Evolutionary conservation across 2,113 vertebrate species (phyloP).

Genomic region (Rhipidura dahli): DNA sequence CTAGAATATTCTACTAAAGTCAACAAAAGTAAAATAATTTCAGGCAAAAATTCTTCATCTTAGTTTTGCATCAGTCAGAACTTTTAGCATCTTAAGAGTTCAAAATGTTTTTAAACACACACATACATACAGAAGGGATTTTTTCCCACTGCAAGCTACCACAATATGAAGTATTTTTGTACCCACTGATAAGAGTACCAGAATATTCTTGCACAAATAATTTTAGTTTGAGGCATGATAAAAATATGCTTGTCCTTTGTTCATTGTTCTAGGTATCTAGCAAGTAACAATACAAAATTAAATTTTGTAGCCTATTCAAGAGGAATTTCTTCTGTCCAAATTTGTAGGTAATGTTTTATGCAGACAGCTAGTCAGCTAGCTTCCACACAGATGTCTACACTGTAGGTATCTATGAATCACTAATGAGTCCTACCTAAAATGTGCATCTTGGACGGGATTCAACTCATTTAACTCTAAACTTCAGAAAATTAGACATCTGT

Average conservation of each 20-base stretch:
- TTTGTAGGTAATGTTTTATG: background rate
- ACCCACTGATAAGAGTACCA: background rate
- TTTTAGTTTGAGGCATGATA: background rate
- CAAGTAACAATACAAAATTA: background rate
- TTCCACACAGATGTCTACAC: background rate
- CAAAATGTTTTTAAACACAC: background rate
- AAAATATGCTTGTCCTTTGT: background rate
- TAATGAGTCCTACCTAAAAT: background rate
- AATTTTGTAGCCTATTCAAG: background rate
- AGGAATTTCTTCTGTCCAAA: background rate
- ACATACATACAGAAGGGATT: background rate
- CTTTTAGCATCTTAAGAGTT: background rate
- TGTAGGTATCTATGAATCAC: background rate
- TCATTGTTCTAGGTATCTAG: background rate
- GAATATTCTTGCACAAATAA: background rate
- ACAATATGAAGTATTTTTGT: background rate
- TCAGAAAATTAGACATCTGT: background rate
- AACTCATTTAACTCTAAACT: background rate
- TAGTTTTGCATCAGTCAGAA: background rate
- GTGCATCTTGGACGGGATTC: background rate
- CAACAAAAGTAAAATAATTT: background rate
- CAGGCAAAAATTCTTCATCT: background rate
- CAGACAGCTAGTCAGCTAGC: background rate
- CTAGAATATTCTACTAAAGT: background rate
- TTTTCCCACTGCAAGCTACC: background rate